A percentile compares a stretch with the other conserved stretches of the same genome.
Evolutionary conservation across 2,888 invertebrate genomes (phyloP).

Genomic region (Osmoderma eremita): DNA sequence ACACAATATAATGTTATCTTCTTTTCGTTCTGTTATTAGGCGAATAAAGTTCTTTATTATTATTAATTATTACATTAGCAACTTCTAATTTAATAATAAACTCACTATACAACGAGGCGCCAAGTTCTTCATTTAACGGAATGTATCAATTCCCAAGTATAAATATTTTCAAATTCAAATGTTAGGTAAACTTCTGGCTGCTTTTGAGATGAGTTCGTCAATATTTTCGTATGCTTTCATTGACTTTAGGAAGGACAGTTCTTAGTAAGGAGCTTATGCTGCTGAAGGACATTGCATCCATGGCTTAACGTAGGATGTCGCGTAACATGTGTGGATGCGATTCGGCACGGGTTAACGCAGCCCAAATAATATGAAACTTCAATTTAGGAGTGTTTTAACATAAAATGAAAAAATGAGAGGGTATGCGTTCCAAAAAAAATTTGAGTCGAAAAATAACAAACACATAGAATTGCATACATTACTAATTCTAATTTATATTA

Average conservation of each 20-base stretch:
- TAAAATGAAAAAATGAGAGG: not conserved
- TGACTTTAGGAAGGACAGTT: slow-evolving; percentile 2
- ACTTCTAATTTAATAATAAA: not conserved
- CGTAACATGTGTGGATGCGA: not conserved
- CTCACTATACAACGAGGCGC: not conserved
- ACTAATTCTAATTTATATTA: no score
- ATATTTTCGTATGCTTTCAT: slow-evolving; percentile 6
- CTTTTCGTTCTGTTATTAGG: no score
- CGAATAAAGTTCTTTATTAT: no score
- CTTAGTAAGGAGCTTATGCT: not conserved
- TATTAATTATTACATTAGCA: no score
- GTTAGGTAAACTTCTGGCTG: no score
- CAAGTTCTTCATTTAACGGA: not conserved
- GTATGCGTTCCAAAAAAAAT: no score
- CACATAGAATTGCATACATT: no score
- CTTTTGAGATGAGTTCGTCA: not conserved
- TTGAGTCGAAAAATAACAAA: no score
- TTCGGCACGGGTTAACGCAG: not conserved
- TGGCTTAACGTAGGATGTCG: not conserved
- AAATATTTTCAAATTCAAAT: no score
- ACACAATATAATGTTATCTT: no score
- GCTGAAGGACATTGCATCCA: not conserved
- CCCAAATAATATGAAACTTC: not conserved
- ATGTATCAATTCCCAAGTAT: not conserved
- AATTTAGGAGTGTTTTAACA: not conserved